Conservation (phyloP, 2,113 vertebrate genomes). For the Xyliphius kryptos region DNA sequence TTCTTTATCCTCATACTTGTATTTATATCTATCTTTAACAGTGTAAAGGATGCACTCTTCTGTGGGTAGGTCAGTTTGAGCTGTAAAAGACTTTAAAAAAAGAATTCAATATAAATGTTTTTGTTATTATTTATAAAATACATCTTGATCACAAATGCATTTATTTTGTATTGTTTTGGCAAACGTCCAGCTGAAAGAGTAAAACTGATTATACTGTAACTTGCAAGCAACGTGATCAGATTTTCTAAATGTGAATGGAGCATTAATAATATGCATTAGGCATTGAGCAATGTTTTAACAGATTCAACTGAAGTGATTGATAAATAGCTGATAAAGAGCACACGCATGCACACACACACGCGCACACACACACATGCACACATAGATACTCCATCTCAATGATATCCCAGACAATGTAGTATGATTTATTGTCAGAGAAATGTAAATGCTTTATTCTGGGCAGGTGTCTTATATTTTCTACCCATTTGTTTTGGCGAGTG, state of each 20-base stretch:
- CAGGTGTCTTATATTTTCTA: constrained; percentile 92
- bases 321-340: background rate
- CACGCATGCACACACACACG: background rate
- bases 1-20: no score
- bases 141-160: no score
- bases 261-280: constrained; percentile 15
- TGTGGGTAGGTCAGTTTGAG: no score
- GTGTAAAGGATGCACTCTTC: no score
- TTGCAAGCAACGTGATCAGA: background rate
- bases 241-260: background rate
- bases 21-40: no score
- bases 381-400: constrained; percentile 34
- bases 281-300: constrained; percentile 17
- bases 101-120: no score
- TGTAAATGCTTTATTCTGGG: constrained; percentile 83
- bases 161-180: no score
- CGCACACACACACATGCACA: constrained; percentile 1
- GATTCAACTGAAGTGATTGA: no score
- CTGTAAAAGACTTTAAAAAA: no score
- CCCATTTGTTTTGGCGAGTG: constrained; percentile 79
- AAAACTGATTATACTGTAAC: constrained; percentile 7
- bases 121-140: no score
- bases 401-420: constrained; percentile 64
- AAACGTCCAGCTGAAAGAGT: no score
- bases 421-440: constrained; percentile 82